Base-by-base conservation (phyloP, 2,797 vertebrate genomes). In the Manis pentadactyla region DNA sequence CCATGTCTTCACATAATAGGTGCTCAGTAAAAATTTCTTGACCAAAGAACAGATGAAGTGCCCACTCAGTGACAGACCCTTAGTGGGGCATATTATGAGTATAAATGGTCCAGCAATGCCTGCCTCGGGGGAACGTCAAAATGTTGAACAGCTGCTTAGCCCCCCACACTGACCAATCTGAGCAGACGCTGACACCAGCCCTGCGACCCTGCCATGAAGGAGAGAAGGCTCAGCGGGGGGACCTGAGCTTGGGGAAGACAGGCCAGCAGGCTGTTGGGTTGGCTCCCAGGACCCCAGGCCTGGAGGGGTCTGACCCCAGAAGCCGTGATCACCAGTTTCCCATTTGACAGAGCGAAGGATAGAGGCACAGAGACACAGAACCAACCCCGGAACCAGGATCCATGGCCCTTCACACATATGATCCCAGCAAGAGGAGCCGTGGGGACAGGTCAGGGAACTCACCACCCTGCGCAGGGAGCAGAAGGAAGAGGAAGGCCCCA, bases 381-480 rank as follows among this genome's bases (percentile, higher is more conserved):
- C 18, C 12, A 31, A 23, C 13, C 12, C 46, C 1, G n/a, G 14
- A 27, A 21, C 64, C 25, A 1, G 0, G 37, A 59, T 1, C 51
- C 71, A 4, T 7, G 23, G 39, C 42, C 66, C 55, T 14, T 5
- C 63, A 51, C 17, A 25, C 39, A 27, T 53, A 49, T 0, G 29
- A 2, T 18, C 66, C 23, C 31, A 25, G 39, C 31, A 11, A 53
- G 71, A 92, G 18, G 29, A 63, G 55, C 66, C 0, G 2, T 1
- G 3, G 10, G 7, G 15, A 19, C 13, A 5, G 37, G 13, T 23
- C 31, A 27, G 61, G 39, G 55, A 4, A 96, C 97, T 98, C 82
- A 98, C 97, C 97, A 0, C 84, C 37, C 21, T 19, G 85, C 15
- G 7, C 0, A 6, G 18, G 21, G 4, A 66, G 18, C 51, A 75